These are phyloP conservation scores for Tribolium freemani DNA, from an alignment of 2,888 invertebrate genomes.

Conservation along the genomic window DNA sequence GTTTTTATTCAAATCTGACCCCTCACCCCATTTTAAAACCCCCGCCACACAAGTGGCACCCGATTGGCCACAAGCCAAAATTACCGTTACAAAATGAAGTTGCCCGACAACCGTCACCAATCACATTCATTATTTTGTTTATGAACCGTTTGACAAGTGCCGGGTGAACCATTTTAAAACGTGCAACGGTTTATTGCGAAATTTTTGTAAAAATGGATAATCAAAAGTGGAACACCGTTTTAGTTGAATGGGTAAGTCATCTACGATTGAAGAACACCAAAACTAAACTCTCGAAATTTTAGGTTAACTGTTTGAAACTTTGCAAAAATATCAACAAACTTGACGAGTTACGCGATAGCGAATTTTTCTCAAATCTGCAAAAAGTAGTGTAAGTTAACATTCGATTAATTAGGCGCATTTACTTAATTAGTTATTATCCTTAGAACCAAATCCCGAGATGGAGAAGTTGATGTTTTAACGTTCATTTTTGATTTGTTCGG, in stretches of 20 bases:
- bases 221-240: slow-evolving; percentile 55
- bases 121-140: slow-evolving; percentile 17
- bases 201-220: slow-evolving; percentile 32
- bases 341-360: slow-evolving; percentile 57
- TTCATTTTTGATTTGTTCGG: slow-evolving; percentile 54
- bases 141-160: slow-evolving; percentile 14
- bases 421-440: neutral
- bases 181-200: slow-evolving; percentile 14
- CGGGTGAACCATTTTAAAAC: neutral
- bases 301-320: slow-evolving; percentile 65
- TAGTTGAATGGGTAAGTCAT: slow-evolving; percentile 61
- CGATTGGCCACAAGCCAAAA: neutral
- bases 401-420: neutral
- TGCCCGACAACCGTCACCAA: slow-evolving; percentile 9
- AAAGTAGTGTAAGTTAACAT: slow-evolving; percentile 61
- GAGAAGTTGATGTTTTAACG: slow-evolving; percentile 51
- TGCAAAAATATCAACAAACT: slow-evolving; percentile 53
- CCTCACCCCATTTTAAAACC: neutral
- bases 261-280: neutral
- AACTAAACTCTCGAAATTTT: neutral
- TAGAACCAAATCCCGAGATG: slow-evolving; percentile 53
- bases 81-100: slow-evolving; percentile 5
- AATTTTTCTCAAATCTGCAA: slow-evolving; percentile 60
- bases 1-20: neutral
- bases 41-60: neutral